Percentiles rank a stretch among this genome's conserved stretches.
These are phyloP conservation scores for Apogon talboti DNA, from an alignment of 2,797 vertebrate genomes.

Conservation along the genomic window DNA sequence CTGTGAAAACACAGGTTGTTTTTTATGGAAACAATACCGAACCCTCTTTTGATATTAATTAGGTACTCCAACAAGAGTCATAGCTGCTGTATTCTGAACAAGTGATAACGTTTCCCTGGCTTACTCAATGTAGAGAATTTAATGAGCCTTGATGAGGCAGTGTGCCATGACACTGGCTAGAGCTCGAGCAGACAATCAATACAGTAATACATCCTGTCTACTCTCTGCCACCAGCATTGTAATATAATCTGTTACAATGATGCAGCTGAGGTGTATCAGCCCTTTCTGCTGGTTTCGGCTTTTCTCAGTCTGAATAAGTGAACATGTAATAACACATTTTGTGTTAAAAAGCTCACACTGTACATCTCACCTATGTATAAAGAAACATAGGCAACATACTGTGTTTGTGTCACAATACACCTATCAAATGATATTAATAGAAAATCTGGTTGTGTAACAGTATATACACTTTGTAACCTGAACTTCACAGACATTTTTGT, in stretches of 20 bases:
- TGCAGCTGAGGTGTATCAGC: not conserved
- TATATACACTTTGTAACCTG: too few relatives aligned
- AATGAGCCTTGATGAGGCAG: not conserved
- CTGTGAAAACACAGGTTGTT: not conserved
- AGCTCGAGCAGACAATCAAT: slow-evolving; percentile 2
- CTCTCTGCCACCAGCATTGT: not conserved
- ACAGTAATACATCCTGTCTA: slow-evolving; percentile 5
- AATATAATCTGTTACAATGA: not conserved
- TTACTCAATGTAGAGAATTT: not conserved
- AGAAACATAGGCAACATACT: too few relatives aligned
- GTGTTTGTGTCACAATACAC: too few relatives aligned
- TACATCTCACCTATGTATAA: too few relatives aligned
- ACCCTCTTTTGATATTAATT: not conserved
- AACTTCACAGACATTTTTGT: too few relatives aligned
- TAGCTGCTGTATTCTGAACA: not conserved
- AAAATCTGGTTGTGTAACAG: too few relatives aligned
- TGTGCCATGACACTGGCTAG: not conserved
- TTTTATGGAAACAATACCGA: not conserved
- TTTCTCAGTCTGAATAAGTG: not conserved
- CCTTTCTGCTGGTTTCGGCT: not conserved
- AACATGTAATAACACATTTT: not conserved
- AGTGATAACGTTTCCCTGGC: not conserved
- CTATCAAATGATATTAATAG: too few relatives aligned
- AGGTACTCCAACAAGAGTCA: not conserved
- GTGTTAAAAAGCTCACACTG: too few relatives aligned